These are phyloP conservation scores for Chelidonichthys spinosus DNA, from an alignment of 2,797 vertebrate genomes.

Conservation along the genomic window DNA sequence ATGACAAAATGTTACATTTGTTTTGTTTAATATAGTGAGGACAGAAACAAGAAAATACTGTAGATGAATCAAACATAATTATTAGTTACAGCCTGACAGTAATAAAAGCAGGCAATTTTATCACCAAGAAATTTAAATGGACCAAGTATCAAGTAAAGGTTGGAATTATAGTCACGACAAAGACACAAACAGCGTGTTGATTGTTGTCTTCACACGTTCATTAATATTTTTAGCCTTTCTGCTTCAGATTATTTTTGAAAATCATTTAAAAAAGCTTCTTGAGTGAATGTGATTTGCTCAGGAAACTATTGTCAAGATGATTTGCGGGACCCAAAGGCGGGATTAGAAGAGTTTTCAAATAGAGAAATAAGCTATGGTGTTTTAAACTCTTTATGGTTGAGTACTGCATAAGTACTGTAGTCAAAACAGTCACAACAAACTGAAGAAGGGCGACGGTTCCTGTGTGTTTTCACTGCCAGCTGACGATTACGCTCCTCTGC, in stretches of 20 bases:
- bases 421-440: conserved; percentile 7
- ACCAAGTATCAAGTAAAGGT: conserved; percentile 1
- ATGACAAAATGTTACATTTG: neutral
- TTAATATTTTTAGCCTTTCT: conserved; percentile 9
- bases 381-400: neutral
- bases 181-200: conserved; percentile 3
- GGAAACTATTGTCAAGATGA: conserved; percentile 10
- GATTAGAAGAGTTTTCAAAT: conserved; percentile 1
- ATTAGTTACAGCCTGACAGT: neutral
- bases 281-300: conserved; percentile 16
- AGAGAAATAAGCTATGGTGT: neutral
- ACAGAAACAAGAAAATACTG: neutral
- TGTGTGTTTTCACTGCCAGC: conserved; percentile 5
- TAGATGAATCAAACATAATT: neutral
- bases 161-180: neutral
- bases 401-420: neutral
- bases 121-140: conserved; percentile 7
- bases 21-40: neutral
- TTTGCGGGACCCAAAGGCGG: neutral
- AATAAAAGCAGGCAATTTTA: neutral
- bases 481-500: conserved; percentile 9
- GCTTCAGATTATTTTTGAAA: neutral
- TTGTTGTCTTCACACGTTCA: conserved; percentile 3
- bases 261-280: neutral
- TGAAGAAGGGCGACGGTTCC: conserved; percentile 13